Conservation (phyloP, 92 coral and sea anemone species). For the Ricordea florida region DNA sequence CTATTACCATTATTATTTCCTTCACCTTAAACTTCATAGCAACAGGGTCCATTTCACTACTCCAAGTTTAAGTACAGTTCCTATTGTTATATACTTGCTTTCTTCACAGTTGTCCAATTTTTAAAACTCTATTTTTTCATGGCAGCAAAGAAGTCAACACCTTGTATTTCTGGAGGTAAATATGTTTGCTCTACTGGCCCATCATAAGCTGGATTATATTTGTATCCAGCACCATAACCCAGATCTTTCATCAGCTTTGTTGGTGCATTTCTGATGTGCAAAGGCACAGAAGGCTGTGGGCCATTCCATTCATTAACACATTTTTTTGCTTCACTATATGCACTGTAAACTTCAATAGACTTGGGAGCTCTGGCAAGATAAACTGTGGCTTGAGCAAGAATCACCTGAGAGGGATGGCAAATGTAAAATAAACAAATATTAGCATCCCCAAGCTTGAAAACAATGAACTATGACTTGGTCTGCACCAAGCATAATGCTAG, state of each 20-base stretch:
- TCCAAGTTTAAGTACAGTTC: too few relatives aligned
- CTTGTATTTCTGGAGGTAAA: constrained; percentile 81
- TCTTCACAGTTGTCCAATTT: not conserved
- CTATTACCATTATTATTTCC: too few relatives aligned
- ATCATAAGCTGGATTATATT: constrained; percentile 87
- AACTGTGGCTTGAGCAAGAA: constrained; percentile 89
- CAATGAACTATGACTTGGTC: too few relatives aligned
- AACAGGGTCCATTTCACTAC: too few relatives aligned
- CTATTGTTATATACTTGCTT: too few relatives aligned
- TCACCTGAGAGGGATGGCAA: constrained; percentile 61
- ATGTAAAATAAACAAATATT: not conserved
- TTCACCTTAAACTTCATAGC: too few relatives aligned
- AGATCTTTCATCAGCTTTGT: constrained; percentile 86
- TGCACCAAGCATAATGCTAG: too few relatives aligned
- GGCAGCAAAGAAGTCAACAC: constrained; percentile 73
- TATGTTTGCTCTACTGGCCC: constrained; percentile 88
- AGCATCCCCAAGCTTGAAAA: not conserved
- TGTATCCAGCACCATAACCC: constrained; percentile 93
- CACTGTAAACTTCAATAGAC: constrained; percentile 90
- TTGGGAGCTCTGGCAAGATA: constrained; percentile 95
- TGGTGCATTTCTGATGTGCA: constrained; percentile 96
- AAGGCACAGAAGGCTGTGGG: constrained; percentile 91
- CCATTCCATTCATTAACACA: constrained; percentile 88
- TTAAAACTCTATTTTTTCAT: not conserved
- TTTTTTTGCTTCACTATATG: constrained; percentile 81